Conservation (phyloP, 2,113 vertebrate genomes). For the Chamaea fasciata region DNA sequence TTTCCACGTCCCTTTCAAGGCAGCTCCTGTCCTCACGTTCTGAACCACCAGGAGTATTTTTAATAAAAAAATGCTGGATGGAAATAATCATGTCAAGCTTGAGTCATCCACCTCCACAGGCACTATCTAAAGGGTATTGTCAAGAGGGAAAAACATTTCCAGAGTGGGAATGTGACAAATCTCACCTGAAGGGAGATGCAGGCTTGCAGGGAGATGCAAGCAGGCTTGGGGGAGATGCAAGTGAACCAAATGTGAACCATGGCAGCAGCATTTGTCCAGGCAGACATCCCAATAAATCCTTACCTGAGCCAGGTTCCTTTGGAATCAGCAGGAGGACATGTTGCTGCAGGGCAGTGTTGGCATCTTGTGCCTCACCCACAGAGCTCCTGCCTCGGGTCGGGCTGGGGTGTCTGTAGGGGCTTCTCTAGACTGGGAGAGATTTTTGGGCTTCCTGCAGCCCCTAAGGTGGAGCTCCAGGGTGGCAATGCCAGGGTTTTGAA, state of each 20-base stretch:
- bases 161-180: slow-evolving; percentile 18
- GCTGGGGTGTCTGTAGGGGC: not conserved
- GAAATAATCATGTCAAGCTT: slow-evolving; percentile 41
- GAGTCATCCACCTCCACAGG: slow-evolving; percentile 51
- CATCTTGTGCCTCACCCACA: accelerated
- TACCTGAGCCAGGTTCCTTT: not conserved
- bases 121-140: slow-evolving; percentile 51
- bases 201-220: slow-evolving; percentile 20
- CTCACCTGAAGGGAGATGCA: slow-evolving; percentile 32
- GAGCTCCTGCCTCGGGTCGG: not conserved
- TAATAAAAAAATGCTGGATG: slow-evolving; percentile 52
- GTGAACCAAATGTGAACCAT: not conserved
- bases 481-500: not conserved
- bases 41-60: not conserved
- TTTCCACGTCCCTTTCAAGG: not conserved
- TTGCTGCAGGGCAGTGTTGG: not conserved
- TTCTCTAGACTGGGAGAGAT: not conserved
- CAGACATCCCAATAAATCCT: not conserved
- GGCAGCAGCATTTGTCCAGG: not conserved
- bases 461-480: not conserved
- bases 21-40: not conserved
- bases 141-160: slow-evolving; percentile 48
- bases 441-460: not conserved
- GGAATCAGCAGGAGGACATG: not conserved
- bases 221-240: not conserved